Percentiles rank a stretch among this genome's conserved stretches.
phyloP scores from a whole-genome alignment of 53 echinoderm and acorn worm genomes.

The Crossaster papposus region DNA sequence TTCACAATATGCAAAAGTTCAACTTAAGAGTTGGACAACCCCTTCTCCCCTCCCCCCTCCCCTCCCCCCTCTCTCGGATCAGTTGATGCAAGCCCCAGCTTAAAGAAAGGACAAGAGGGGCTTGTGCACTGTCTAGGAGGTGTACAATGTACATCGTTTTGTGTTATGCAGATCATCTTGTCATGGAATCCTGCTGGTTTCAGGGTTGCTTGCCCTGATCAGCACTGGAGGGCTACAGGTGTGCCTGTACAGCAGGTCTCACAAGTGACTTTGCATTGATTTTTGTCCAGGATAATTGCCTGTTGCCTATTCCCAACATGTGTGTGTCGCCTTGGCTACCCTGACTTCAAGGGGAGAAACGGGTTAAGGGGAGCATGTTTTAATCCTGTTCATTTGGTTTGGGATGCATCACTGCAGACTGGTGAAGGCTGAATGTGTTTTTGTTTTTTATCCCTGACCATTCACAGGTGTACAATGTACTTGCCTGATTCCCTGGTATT shows the following conservation, averaged over 20 bases:
- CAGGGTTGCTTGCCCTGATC: not conserved
- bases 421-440: not conserved
- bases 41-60: too few relatives aligned
- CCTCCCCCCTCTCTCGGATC: too few relatives aligned
- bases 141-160: not conserved
- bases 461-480: not conserved
- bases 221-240: slow-evolving; percentile 50
- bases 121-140: not conserved
- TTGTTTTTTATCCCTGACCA: not conserved
- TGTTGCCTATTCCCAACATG: slow-evolving; percentile 61
- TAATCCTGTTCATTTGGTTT: not conserved
- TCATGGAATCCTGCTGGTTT: not conserved
- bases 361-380: slow-evolving; percentile 24
- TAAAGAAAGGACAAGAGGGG: not conserved
- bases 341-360: not conserved
- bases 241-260: slow-evolving; percentile 2
- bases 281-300: slow-evolving; percentile 40
- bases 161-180: slow-evolving; percentile 6
- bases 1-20: too few relatives aligned
- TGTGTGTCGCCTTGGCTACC: slow-evolving; percentile 46
- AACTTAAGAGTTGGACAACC: too few relatives aligned
- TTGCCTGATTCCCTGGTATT: not conserved
- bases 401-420: not conserved
- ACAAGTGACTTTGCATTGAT: slow-evolving; percentile 53
- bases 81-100: not conserved